phyloP scores from a whole-genome alignment of 2,888 invertebrate genomes.

The Eupithecia dodoneata region DNA sequence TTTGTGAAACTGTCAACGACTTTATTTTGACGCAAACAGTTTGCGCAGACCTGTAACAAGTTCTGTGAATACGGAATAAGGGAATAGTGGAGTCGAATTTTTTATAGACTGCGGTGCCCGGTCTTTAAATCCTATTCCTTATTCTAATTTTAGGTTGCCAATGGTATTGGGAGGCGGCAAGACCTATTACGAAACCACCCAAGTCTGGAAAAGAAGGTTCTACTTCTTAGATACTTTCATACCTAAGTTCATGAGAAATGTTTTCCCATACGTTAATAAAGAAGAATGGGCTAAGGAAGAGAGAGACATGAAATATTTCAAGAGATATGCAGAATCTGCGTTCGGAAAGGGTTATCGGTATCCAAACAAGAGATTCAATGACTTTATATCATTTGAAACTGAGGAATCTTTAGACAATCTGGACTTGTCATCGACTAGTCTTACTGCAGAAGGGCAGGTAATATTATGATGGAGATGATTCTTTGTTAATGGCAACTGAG shows the following conservation, averaged over 20 bases:
- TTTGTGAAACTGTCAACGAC: no score
- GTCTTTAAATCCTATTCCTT: no score
- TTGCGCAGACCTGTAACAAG: no score
- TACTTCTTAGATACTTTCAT: constrained; percentile 3
- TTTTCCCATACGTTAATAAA: neutral
- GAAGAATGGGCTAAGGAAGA: neutral
- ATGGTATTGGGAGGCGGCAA: constrained; percentile 1
- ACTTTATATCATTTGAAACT: constrained; percentile 7
- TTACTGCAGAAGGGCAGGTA: neutral
- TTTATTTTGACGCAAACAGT: no score
- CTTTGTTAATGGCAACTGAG: no score
- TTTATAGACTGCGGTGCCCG: no score
- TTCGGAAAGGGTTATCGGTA: constrained; percentile 20
- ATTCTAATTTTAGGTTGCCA: constrained; percentile 6
- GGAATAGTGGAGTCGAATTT: no score
- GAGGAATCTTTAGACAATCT: neutral
- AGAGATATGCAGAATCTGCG: neutral
- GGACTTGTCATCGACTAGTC: neutral
- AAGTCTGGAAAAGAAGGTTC: constrained; percentile 2
- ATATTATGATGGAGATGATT: no score
- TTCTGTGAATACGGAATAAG: no score
- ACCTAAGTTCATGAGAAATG: neutral
- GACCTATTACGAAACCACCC: neutral
- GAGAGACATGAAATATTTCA: neutral
- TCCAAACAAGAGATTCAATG: constrained; percentile 19